Percentiles rank a stretch among this genome's conserved stretches.
These are phyloP conservation scores for Chaetophractus vellerosus DNA, from an alignment of 2,797 vertebrate genomes.

Conservation along the genomic window DNA sequence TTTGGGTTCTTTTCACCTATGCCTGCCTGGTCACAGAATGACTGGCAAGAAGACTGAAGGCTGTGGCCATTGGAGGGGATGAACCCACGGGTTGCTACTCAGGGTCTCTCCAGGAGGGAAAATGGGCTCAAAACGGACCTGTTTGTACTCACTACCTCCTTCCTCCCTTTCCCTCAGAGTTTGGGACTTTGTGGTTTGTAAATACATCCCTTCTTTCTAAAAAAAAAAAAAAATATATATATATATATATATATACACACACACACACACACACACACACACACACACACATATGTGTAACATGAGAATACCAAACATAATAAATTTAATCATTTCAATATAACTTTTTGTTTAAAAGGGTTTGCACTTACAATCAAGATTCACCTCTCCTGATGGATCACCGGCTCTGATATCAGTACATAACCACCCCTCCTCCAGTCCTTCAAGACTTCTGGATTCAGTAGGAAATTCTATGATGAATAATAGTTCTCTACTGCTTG, in stretches of 20 bases:
- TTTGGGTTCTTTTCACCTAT: slow-evolving; percentile 95
- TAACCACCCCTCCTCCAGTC: slow-evolving; percentile 82
- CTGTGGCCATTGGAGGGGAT: fast-evolving
- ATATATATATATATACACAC: no score
- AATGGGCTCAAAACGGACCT: not conserved
- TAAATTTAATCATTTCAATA: slow-evolving; percentile 66
- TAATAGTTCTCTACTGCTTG: slow-evolving; percentile 86
- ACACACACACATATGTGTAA: not conserved
- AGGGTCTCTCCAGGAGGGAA: not conserved
- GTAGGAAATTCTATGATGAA: slow-evolving; percentile 79
- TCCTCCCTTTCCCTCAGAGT: not conserved
- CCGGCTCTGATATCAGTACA: slow-evolving; percentile 87
- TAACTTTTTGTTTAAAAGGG: slow-evolving; percentile 86
- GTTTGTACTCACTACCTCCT: not conserved
- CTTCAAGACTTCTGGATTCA: slow-evolving; percentile 85
- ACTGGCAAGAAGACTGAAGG: slow-evolving; percentile 92
- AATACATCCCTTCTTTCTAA: slow-evolving; percentile 72
- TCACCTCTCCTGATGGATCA: slow-evolving; percentile 87
- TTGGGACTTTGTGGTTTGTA: slow-evolving; percentile 21
- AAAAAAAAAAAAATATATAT: no score
- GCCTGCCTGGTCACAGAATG: slow-evolving; percentile 96
- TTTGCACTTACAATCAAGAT: slow-evolving; percentile 90
- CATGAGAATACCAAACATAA: slow-evolving; percentile 41
- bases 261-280: no score
- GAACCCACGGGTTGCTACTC: not conserved